Evolutionary conservation across 1,140 invertebrate species (phyloP).

Genomic region (Vanessa tameamea): DNA sequence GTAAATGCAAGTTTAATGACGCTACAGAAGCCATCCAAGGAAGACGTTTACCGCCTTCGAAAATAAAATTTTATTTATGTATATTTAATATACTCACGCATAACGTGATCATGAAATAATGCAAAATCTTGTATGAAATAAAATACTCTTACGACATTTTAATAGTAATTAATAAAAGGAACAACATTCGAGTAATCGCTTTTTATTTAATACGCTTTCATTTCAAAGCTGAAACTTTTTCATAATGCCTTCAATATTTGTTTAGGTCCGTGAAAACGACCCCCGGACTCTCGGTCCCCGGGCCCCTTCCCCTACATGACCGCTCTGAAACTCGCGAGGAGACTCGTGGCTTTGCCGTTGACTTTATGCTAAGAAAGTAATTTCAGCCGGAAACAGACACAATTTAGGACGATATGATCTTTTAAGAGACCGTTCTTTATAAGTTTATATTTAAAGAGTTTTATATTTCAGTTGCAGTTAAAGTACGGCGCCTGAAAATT

Average conservation of each 20-base stretch:
- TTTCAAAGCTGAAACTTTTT: constrained; percentile 13
- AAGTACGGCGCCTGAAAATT: no score
- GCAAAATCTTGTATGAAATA: no score
- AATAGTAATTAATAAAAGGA: neutral
- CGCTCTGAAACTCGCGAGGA: neutral
- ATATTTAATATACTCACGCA: neutral
- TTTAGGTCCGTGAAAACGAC: neutral
- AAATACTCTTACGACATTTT: no score
- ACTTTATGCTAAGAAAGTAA: constrained; percentile 10
- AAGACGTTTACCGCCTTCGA: neutral
- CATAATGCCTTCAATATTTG: constrained; percentile 16
- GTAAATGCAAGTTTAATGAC: constrained; percentile 7
- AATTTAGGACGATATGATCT: constrained; percentile 6
- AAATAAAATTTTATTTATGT: constrained; percentile 3
- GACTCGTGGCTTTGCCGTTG: neutral
- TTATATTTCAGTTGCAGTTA: neutral
- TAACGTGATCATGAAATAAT: no score
- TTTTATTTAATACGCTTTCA: constrained; percentile 8
- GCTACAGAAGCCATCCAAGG: neutral
- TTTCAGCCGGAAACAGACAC: constrained; percentile 8
- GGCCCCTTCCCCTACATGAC: neutral
- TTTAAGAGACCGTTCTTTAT: constrained; percentile 4
- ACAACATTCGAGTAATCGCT: neutral
- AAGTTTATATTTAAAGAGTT: neutral
- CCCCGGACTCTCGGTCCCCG: neutral